These are phyloP conservation scores for Salvator merianae DNA, from an alignment of 2,113 vertebrate species.

Conservation along the genomic window DNA sequence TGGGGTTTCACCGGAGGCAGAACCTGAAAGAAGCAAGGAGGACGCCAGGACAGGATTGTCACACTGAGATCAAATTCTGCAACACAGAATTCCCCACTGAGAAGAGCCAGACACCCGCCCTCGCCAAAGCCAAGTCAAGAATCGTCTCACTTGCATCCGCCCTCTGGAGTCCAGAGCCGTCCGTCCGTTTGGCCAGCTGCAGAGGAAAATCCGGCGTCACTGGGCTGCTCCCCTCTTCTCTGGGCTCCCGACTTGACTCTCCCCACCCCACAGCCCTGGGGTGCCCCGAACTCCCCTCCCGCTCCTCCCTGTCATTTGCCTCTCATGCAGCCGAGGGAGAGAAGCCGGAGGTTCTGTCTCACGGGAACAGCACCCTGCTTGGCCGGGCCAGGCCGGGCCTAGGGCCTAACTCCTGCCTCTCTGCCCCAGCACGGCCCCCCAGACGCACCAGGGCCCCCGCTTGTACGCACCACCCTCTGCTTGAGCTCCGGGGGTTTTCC, in stretches of 20 bases:
- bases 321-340: background rate
- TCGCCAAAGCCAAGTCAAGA: background rate
- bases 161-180: background rate
- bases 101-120: too few relatives aligned
- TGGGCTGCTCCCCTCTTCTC: too few relatives aligned
- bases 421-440: too few relatives aligned
- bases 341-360: too few relatives aligned
- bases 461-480: conserved; percentile 12
- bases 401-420: too few relatives aligned
- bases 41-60: background rate
- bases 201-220: background rate
- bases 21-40: background rate
- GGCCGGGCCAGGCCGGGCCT: too few relatives aligned
- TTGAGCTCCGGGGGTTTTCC: conserved; percentile 30
- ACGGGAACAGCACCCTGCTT: too few relatives aligned
- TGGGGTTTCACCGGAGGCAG: fast-evolving
- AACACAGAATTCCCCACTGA: background rate
- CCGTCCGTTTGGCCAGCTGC: conserved; percentile 10
- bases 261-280: background rate
- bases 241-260: too few relatives aligned
- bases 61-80: background rate
- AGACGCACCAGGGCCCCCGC: background rate
- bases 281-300: background rate
- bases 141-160: background rate
- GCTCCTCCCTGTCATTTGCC: too few relatives aligned